These are phyloP conservation scores for Indicator maculatus DNA, from an alignment of 2,113 vertebrate species.

Conservation along the genomic window DNA sequence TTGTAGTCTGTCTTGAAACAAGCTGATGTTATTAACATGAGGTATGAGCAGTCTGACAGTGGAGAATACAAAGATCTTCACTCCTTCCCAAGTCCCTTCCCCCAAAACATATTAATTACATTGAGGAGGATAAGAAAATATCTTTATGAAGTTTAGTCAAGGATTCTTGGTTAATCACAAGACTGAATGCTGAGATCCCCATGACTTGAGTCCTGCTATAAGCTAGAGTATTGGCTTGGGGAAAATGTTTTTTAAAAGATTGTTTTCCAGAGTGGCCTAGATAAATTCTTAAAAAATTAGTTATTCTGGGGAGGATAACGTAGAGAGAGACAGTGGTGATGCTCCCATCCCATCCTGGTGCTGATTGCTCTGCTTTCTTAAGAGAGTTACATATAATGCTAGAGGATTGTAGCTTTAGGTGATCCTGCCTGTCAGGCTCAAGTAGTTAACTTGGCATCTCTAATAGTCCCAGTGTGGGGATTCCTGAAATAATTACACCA, in stretches of 20 bases:
- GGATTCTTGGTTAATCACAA: background rate
- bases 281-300: background rate
- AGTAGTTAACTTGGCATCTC: conserved; percentile 16
- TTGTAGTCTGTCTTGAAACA: background rate
- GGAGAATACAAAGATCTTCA: background rate
- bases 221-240: background rate
- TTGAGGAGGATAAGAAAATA: background rate
- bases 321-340: background rate
- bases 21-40: background rate
- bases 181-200: background rate
- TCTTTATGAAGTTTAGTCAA: background rate
- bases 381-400: background rate
- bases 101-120: background rate
- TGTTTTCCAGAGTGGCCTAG: background rate
- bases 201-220: background rate
- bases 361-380: background rate
- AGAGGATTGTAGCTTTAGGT: background rate
- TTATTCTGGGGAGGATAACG: background rate
- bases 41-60: background rate
- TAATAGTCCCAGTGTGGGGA: background rate
- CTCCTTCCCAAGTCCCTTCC: background rate
- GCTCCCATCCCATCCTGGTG: background rate
- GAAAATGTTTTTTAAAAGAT: background rate
- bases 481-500: conserved; percentile 44
- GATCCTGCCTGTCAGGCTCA: background rate